Conservation (phyloP, 1,140 invertebrate species). For the Drosophila pachea region DNA sequence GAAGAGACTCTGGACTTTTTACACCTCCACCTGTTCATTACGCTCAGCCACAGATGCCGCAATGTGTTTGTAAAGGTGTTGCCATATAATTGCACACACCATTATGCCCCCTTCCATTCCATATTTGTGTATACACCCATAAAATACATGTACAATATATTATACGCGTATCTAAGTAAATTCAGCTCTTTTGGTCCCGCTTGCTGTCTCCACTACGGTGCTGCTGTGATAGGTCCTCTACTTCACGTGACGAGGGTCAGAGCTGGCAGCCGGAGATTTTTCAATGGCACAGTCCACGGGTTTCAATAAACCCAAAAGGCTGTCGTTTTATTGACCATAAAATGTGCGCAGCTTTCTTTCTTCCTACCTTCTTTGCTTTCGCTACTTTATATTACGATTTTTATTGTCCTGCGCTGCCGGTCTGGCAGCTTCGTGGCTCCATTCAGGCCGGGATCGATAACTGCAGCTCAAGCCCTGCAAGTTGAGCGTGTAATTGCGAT, state of each 20-base stretch:
- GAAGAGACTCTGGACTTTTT: conserved; percentile 18
- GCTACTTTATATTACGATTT: conserved; percentile 49
- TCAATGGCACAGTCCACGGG: conserved; percentile 62
- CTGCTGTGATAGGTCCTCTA: conserved; percentile 18
- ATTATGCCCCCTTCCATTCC: conserved; percentile 6
- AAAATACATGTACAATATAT: background rate
- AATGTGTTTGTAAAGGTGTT: conserved; percentile 68
- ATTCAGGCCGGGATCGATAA: conserved; percentile 21
- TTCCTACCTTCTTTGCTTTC: background rate
- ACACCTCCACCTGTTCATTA: conserved; percentile 46
- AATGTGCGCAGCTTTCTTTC: conserved; percentile 28
- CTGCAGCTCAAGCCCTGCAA: conserved; percentile 20
- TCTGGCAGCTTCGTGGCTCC: conserved; percentile 30
- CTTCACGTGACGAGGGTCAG: conserved; percentile 35
- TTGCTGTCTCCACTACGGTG: conserved; percentile 52
- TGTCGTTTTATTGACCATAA: conserved; percentile 69
- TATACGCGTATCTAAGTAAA: too few species aligned
- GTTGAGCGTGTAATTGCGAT: conserved; percentile 42
- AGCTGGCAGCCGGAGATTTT: conserved; percentile 45
- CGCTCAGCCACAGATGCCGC: conserved; percentile 57
- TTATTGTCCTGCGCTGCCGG: conserved; percentile 14
- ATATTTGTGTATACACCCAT: background rate
- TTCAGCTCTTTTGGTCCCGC: background rate
- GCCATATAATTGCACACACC: conserved; percentile 55
- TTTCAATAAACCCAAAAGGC: conserved; percentile 62